Conservation (phyloP, 2,797 vertebrate genomes). For the Pitangus sulphuratus region DNA sequence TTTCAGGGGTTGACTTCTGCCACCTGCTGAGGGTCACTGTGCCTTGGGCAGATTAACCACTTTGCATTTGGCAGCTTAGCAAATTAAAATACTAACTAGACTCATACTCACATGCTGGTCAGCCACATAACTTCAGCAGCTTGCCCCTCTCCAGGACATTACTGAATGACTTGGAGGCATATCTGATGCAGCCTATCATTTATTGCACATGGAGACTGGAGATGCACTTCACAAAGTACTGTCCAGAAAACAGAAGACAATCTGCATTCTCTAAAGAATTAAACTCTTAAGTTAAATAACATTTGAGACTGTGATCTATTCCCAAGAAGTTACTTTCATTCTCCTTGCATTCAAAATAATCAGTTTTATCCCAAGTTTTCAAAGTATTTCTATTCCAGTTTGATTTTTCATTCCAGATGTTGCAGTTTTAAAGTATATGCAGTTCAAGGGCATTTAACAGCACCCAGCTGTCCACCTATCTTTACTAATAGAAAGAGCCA, state of each 20-base stretch:
- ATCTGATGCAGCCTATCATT: background rate
- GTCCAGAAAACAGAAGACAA: background rate
- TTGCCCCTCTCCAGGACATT: background rate
- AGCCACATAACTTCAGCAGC: background rate
- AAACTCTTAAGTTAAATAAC: background rate
- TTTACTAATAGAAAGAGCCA: background rate
- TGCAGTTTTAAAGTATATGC: background rate
- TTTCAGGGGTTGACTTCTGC: background rate
- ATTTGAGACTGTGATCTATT: background rate
- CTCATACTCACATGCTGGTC: background rate
- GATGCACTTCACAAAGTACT: background rate
- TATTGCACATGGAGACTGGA: accelerated
- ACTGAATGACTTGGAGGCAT: background rate
- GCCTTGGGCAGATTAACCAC: background rate
- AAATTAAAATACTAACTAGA: background rate
- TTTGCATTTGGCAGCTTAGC: background rate
- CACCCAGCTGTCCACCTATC: background rate
- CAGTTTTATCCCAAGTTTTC: background rate
- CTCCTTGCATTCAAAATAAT: background rate
- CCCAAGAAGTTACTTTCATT: background rate
- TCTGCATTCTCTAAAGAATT: background rate
- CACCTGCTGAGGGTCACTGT: background rate
- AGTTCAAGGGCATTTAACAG: background rate
- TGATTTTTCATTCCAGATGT: background rate
- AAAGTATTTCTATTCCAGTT: background rate